These are phyloP conservation scores for Nasalis larvatus DNA, from an alignment of 2,113 vertebrate species.

Conservation along the genomic window DNA sequence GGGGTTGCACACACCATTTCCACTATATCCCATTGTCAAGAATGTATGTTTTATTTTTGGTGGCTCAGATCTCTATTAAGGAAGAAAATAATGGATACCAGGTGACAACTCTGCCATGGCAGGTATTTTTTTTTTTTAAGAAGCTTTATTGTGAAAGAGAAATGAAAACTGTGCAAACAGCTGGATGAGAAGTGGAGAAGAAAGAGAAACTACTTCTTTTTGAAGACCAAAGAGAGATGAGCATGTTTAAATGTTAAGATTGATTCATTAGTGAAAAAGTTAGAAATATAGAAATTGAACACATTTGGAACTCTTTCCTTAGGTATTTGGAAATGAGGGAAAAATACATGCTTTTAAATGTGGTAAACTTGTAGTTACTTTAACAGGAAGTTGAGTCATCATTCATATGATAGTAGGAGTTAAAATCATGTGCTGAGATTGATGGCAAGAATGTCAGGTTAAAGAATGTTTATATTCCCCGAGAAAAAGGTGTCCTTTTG, in stretches of 20 bases:
- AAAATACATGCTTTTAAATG: background rate
- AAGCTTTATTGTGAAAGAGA: background rate
- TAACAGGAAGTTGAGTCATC: background rate
- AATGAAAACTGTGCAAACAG: background rate
- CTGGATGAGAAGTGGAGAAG: background rate
- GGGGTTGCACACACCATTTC: fast-evolving
- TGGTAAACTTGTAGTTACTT: background rate
- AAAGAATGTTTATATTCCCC: background rate
- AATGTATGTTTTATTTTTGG: background rate
- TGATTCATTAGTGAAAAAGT: background rate
- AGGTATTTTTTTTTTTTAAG: background rate
- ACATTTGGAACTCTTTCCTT: background rate
- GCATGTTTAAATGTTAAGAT: background rate
- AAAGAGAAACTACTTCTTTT: background rate
- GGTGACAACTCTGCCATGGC: background rate
- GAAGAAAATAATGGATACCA: background rate
- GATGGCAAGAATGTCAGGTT: background rate
- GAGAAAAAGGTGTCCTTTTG: background rate
- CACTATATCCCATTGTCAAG: background rate
- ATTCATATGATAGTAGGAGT: no score
- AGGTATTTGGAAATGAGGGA: background rate
- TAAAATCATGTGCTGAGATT: background rate
- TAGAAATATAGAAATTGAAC: background rate
- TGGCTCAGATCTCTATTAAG: background rate
- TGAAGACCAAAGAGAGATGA: background rate